These are phyloP conservation scores for Aricia artaxerxes DNA, from an alignment of 2,888 invertebrate genomes.

Conservation along the genomic window DNA sequence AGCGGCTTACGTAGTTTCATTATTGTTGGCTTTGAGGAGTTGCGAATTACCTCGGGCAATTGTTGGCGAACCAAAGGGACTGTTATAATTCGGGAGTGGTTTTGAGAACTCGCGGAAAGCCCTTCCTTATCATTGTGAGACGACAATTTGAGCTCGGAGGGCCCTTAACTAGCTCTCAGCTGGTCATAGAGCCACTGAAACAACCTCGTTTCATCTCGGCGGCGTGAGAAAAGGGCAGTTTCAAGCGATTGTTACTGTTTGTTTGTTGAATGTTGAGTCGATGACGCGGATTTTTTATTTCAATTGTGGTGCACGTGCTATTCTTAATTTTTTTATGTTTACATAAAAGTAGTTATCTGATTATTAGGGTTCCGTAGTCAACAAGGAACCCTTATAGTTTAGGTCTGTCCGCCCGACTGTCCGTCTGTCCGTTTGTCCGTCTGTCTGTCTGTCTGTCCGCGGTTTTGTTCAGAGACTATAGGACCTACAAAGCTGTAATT, in stretches of 20 bases:
- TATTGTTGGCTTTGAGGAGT: slow-evolving; percentile 16
- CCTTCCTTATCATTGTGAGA: slow-evolving; percentile 19
- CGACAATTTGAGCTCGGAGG: slow-evolving; percentile 6
- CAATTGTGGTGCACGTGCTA: not conserved
- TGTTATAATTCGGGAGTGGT: slow-evolving; percentile 16
- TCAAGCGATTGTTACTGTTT: not conserved
- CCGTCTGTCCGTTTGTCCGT: no score
- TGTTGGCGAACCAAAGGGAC: slow-evolving; percentile 15
- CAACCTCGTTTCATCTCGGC: slow-evolving; percentile 3
- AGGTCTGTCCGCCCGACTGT: no score
- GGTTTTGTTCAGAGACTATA: no score
- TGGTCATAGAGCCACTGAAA: slow-evolving; percentile 16
- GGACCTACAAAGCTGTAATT: no score
- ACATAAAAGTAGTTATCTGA: not conserved
- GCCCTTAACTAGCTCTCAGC: slow-evolving; percentile 11
- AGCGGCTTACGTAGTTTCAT: slow-evolving; percentile 18
- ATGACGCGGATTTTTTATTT: not conserved
- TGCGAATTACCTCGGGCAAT: slow-evolving; percentile 23
- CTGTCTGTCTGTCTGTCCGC: no score
- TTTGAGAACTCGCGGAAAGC: slow-evolving; percentile 21
- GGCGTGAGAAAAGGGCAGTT: not conserved
- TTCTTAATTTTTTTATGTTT: not conserved
- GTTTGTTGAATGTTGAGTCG: not conserved
- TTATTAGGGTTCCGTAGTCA: not conserved
- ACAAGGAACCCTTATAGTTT: no score